Evolutionary conservation across 2,888 invertebrate species (phyloP), one percentile per base, ranked within the genome.

Genomic region (Scrobipalpa atriplicella): DNA sequence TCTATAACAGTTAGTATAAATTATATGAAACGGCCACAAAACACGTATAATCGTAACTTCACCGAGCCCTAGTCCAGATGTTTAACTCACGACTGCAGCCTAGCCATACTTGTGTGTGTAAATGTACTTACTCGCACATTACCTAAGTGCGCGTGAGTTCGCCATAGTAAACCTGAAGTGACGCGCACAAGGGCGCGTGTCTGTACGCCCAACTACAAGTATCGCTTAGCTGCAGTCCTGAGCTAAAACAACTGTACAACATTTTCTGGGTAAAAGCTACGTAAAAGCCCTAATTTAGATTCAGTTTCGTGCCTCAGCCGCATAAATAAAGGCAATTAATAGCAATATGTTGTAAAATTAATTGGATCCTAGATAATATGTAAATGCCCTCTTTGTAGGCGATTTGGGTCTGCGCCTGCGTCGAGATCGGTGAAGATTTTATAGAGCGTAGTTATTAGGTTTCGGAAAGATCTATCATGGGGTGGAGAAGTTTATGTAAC

Each of bases 341-440:
- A 82, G 77, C 78, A 75, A 83, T 84, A 85, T 82, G 80, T 82
- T 85, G 85, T 87, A 78, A 84, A 83, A 87, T 85, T 88, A 89
- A 88, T 88, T 88, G 85, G 84, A 69, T 66, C 65, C 68, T 70
- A 79, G 86, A 87, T 88, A 87, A 85, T 82, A 89, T 90, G 87
- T 77, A 79, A 88, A 89, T 89, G 51, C 66, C 62, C 10, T 65
- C 62, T 41, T 54, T 56, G 56, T 54, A 62, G 10, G 43, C 62
- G 38, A 58, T 43, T 62, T 11, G 39, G 19, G 62, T 56, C 21
- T 41, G 19, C 19, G 18, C 18, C 41, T 19, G 6, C 16, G 16
- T 47, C 47, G n/a, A 0, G 62, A 62, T 7, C 19, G 41, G 1
- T 61, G 41, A 18, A 9, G 39, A 39, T 10, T 62, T 38, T 60